phyloP scores from a whole-genome alignment of 2,797 vertebrate species.

The Poeciliopsis paucimaculata region DNA sequence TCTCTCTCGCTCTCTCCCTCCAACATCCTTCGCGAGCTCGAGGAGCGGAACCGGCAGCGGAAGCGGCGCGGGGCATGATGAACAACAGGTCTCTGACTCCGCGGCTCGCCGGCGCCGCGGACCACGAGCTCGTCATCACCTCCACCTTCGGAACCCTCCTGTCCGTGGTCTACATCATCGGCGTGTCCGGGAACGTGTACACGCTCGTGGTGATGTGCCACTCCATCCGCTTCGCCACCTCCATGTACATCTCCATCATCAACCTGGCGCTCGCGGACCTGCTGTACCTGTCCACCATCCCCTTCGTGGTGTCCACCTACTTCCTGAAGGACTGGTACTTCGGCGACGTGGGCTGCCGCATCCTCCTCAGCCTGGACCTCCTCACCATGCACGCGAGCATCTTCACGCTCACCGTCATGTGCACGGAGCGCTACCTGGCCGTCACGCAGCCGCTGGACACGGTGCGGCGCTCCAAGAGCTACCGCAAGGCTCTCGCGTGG shows the following conservation, averaged over 20 bases:
- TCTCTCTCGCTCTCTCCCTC: not conserved
- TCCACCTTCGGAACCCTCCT: constrained; percentile 89
- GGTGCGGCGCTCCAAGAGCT: constrained; percentile 83
- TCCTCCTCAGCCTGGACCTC: constrained; percentile 92
- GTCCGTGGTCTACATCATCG: constrained; percentile 87
- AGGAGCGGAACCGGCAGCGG: constrained; percentile 6
- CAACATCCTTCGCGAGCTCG: constrained; percentile 42
- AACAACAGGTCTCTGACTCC: constrained; percentile 71
- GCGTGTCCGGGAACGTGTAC: constrained; percentile 90
- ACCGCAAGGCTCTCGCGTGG: constrained; percentile 84
- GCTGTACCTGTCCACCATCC: constrained; percentile 92
- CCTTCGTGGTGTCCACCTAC: constrained; percentile 92
- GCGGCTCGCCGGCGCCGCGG: constrained; percentile 48
- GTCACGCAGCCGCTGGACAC: constrained; percentile 89
- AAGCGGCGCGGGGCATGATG: constrained; percentile 55
- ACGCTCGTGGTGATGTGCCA: constrained; percentile 91
- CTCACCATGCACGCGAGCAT: constrained; percentile 96
- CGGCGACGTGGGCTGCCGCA: constrained; percentile 88
- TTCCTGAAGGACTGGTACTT: constrained; percentile 95
- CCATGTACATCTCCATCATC: constrained; percentile 92
- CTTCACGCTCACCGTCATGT: constrained; percentile 92
- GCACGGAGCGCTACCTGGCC: constrained; percentile 90
- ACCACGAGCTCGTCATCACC: constrained; percentile 84
- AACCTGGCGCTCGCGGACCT: constrained; percentile 92
- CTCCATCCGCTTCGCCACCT: constrained; percentile 87